phyloP scores from a whole-genome alignment of 2,113 vertebrate genomes.

The Lepidothrix coronata region DNA sequence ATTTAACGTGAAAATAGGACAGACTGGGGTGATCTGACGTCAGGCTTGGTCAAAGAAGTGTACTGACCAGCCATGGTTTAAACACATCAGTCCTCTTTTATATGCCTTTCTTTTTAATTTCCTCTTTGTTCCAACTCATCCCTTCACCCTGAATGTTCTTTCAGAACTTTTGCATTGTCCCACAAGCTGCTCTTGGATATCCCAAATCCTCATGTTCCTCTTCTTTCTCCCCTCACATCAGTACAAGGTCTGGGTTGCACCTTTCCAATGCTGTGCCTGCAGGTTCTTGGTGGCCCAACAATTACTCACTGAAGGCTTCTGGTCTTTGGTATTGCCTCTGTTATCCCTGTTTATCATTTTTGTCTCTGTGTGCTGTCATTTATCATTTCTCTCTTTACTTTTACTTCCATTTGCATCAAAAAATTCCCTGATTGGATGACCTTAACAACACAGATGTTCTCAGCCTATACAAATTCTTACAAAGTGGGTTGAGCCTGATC shows the following conservation, averaged over 20 bases:
- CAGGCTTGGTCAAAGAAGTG: background rate
- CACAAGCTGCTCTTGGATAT: background rate
- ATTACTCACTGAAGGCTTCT: background rate
- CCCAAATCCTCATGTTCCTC: background rate
- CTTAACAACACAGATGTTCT: background rate
- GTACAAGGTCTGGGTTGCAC: background rate
- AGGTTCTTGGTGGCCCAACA: background rate
- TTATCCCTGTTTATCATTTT: background rate
- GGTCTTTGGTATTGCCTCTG: background rate
- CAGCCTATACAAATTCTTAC: background rate
- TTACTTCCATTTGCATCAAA: background rate
- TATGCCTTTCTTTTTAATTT: background rate
- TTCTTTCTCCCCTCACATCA: background rate
- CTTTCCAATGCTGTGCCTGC: fast-evolving
- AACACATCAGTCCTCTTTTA: fast-evolving
- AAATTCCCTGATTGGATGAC: background rate
- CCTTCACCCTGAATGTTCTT: background rate
- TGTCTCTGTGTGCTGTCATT: background rate
- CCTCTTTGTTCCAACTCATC: background rate
- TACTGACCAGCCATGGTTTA: background rate
- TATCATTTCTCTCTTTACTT: background rate
- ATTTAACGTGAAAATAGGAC: background rate
- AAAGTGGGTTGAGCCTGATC: background rate
- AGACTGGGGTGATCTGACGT: fast-evolving
- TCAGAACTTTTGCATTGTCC: background rate